A percentile compares a stretch with the other conserved stretches of the same genome.
These are phyloP conservation scores for Ommatoiulus sabulosus DNA, from an alignment of 2,888 invertebrate genomes.

Conservation along the genomic window DNA sequence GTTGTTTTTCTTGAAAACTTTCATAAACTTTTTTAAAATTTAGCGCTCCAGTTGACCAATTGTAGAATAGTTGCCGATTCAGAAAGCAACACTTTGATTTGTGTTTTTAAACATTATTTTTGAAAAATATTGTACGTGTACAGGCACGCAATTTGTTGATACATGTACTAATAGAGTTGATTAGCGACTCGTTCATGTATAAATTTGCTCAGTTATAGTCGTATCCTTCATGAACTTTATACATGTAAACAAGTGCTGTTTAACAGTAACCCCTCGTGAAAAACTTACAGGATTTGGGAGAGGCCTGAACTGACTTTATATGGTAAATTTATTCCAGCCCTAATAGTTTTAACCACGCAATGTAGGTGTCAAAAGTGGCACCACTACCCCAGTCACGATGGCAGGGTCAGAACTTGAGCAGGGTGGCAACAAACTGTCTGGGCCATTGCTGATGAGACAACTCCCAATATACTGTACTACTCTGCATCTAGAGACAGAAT, in stretches of 20 bases:
- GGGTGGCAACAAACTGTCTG: constrained; percentile 38
- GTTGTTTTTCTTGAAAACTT: too few relatives aligned
- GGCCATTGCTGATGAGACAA: constrained; percentile 1
- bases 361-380: constrained; percentile 6
- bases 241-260: not conserved
- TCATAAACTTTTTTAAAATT: too few relatives aligned
- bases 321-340: constrained; percentile 25
- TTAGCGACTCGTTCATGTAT: too few relatives aligned
- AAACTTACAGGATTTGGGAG: not conserved
- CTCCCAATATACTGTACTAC: not conserved
- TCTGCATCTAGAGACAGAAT: not conserved
- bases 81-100: too few relatives aligned
- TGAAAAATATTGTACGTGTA: too few relatives aligned
- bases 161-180: too few relatives aligned
- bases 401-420: not conserved
- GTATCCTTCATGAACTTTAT: too few relatives aligned
- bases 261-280: not conserved
- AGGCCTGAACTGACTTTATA: constrained; percentile 7
- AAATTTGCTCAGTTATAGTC: too few relatives aligned
- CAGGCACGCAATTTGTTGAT: too few relatives aligned
- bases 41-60: too few relatives aligned
- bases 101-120: too few relatives aligned
- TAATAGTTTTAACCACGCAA: not conserved
- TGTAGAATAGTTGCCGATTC: too few relatives aligned
- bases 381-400: constrained; percentile 27